Conservation (phyloP, 2,113 vertebrate genomes). For the Holacanthus passer region DNA sequence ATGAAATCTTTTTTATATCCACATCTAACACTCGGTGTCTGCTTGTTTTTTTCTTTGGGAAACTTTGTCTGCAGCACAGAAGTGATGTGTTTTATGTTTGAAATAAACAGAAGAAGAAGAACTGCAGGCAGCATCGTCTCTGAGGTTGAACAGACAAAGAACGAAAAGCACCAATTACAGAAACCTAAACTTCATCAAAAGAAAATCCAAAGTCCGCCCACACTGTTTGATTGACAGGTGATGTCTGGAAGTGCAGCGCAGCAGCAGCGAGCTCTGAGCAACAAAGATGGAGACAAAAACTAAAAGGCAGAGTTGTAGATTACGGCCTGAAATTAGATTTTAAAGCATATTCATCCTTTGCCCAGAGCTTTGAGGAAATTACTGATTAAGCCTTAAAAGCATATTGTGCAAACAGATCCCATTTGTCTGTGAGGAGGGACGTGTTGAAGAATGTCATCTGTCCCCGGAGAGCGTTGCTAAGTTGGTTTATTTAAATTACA, state of each 20-base stretch:
- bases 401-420: slow-evolving; percentile 30
- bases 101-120: slow-evolving; percentile 3
- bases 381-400: neutral
- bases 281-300: neutral
- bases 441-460: slow-evolving; percentile 2
- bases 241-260: neutral
- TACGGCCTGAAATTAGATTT: neutral
- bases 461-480: slow-evolving; percentile 33
- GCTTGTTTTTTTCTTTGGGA: neutral
- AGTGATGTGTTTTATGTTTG: neutral
- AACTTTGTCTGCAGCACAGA: neutral
- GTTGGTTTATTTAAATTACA: slow-evolving; percentile 55
- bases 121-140: neutral
- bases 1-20: neutral
- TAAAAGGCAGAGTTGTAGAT: neutral
- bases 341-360: slow-evolving; percentile 2
- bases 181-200: slow-evolving; percentile 26
- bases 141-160: neutral
- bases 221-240: slow-evolving; percentile 46
- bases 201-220: slow-evolving; percentile 27
- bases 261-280: neutral
- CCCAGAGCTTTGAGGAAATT: slow-evolving; percentile 31
- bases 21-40: neutral
- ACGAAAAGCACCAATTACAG: slow-evolving; percentile 12
- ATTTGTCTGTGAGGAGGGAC: neutral